Evolutionary conservation across 30 jellyfish, hydroid and myxozoan genomes (phyloP).

Genomic region (Chrysaora quinquecirrha): DNA sequence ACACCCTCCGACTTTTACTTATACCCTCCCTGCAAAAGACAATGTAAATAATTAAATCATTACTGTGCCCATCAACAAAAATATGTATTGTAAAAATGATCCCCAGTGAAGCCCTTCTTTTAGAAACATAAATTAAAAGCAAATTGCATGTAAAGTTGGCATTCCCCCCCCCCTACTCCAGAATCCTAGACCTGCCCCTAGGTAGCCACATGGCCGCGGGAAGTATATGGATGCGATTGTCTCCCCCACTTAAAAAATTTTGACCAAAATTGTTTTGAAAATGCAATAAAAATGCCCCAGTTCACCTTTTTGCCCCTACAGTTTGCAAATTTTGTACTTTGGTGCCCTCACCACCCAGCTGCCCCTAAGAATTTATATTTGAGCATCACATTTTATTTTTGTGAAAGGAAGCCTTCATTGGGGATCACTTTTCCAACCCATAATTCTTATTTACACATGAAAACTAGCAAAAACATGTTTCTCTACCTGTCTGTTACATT

Average conservation of each 20-base stretch:
- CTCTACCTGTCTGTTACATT: background rate
- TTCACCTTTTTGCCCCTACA: background rate
- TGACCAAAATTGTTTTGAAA: background rate
- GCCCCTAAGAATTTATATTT: background rate
- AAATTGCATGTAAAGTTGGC: background rate
- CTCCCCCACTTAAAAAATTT: background rate
- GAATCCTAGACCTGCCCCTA: background rate
- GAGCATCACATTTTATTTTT: background rate
- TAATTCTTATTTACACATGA: background rate
- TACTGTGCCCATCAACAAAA: background rate
- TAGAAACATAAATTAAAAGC: background rate
- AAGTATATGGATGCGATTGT: background rate
- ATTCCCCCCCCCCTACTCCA: slow-evolving; percentile 1
- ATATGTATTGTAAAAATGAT: background rate
- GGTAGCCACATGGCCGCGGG: background rate
- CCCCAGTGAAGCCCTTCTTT: slow-evolving; percentile 1
- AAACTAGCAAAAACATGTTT: background rate
- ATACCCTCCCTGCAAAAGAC: slow-evolving; percentile 4
- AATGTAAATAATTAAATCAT: background rate
- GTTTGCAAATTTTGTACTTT: background rate
- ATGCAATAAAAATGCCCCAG: background rate
- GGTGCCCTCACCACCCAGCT: background rate
- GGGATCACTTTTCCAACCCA: slow-evolving; percentile 1
- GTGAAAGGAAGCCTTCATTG: background rate
- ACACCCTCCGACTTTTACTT: no score